A percentile compares a stretch with the other conserved stretches of the same genome.
Evolutionary conservation across 2,888 invertebrate genomes (phyloP).

Genomic region (Lasioglossum morio): DNA sequence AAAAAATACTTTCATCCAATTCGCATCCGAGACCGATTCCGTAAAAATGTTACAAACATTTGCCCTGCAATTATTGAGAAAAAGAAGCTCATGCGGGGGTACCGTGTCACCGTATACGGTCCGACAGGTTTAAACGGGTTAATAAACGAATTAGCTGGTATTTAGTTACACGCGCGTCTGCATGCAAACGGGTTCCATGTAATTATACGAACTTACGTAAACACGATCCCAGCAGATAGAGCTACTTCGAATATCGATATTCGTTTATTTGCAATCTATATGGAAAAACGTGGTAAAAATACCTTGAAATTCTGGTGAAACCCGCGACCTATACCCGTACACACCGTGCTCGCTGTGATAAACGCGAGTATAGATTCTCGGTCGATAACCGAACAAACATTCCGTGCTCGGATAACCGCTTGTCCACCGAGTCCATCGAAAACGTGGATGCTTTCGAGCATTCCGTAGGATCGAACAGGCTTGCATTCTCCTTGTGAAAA

Average conservation of each 20-base stretch:
- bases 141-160: neutral
- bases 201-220: neutral
- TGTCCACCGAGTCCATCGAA: constrained; percentile 31
- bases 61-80: neutral
- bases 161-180: neutral
- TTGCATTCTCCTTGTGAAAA: constrained; percentile 51
- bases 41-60: neutral
- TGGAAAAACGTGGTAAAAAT: constrained; percentile 19
- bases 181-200: neutral
- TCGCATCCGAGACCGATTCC: no score
- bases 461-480: constrained; percentile 31
- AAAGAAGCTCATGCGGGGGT: neutral
- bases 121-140: neutral
- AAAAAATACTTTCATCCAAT: neutral
- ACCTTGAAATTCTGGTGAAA: constrained; percentile 77
- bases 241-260: neutral
- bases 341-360: constrained; percentile 87
- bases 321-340: constrained; percentile 87
- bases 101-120: neutral
- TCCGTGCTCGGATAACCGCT: neutral
- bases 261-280: neutral
- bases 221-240: neutral
- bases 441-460: constrained; percentile 9
- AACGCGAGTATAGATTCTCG: constrained; percentile 82
- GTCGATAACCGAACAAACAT: constrained; percentile 1